Evolutionary conservation across 2,113 vertebrate genomes (phyloP).

Genomic region (Eublepharis macularius): DNA sequence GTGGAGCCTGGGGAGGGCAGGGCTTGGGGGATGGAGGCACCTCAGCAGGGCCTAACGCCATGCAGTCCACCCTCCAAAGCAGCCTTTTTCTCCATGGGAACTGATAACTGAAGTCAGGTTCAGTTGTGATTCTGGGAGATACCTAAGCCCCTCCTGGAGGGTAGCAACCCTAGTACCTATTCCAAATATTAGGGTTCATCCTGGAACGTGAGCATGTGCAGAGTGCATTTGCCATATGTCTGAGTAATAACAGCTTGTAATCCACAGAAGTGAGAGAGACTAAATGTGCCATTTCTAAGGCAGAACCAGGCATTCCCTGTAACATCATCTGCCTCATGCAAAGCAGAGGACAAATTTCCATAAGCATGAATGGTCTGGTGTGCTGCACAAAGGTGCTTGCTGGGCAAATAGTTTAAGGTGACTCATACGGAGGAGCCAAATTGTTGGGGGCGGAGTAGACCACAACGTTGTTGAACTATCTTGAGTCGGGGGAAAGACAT

Average conservation of each 20-base stretch:
- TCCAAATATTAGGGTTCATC: background rate
- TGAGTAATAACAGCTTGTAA: background rate
- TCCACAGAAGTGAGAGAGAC: background rate
- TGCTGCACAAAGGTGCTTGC: background rate
- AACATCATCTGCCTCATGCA: background rate
- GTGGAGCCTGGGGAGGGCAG: too few species aligned
- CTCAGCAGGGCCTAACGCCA: too few species aligned
- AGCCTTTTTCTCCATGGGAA: too few species aligned
- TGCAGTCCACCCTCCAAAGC: too few species aligned
- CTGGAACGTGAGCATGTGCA: background rate
- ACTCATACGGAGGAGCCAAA: background rate
- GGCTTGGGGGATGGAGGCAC: too few species aligned
- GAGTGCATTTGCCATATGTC: background rate
- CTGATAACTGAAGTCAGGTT: too few species aligned
- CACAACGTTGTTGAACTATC: background rate
- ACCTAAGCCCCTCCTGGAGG: too few species aligned
- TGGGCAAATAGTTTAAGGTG: background rate
- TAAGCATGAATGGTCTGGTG: background rate
- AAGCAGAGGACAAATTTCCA: background rate
- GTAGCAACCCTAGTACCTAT: background rate
- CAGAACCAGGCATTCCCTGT: background rate
- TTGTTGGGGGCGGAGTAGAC: background rate
- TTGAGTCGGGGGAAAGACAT: background rate
- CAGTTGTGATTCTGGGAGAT: too few species aligned
- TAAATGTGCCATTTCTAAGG: background rate